Evolutionary conservation across 2,113 vertebrate genomes (phyloP).

Genomic region (Coptodon rendalli): DNA sequence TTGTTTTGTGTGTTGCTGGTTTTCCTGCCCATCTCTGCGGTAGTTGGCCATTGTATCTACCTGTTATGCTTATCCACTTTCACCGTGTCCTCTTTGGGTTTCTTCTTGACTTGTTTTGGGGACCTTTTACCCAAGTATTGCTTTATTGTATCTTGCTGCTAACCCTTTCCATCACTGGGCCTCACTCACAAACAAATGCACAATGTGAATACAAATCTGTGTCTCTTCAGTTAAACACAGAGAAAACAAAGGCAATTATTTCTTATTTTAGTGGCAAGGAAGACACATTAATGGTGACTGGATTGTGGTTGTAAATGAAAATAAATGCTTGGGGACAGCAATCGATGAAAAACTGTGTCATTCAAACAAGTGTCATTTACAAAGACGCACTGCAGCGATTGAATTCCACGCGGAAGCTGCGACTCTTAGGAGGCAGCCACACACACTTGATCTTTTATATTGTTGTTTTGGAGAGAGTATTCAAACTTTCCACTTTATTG

Average conservation of each 20-base stretch:
- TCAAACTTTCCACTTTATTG: neutral
- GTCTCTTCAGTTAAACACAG: neutral
- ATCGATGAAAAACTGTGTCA: neutral
- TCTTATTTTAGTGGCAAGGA: neutral
- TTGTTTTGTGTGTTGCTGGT: neutral
- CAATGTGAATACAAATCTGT: neutral
- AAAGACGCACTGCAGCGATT: neutral
- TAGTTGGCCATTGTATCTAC: neutral
- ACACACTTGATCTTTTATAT: neutral
- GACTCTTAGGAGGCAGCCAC: neutral
- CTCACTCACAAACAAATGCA: neutral
- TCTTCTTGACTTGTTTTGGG: neutral
- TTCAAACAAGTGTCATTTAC: neutral
- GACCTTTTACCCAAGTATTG: neutral
- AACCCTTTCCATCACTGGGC: neutral
- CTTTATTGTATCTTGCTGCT: neutral
- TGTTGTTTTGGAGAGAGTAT: neutral
- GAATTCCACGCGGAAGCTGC: accelerated
- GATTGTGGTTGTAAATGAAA: neutral
- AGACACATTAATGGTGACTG: neutral
- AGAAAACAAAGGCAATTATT: neutral
- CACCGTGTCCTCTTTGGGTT: neutral
- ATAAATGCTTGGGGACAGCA: neutral
- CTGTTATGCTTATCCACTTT: neutral
- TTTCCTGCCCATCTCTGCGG: neutral